Conservation (phyloP, 2,797 vertebrate species). For the Octomys mimax region DNA sequence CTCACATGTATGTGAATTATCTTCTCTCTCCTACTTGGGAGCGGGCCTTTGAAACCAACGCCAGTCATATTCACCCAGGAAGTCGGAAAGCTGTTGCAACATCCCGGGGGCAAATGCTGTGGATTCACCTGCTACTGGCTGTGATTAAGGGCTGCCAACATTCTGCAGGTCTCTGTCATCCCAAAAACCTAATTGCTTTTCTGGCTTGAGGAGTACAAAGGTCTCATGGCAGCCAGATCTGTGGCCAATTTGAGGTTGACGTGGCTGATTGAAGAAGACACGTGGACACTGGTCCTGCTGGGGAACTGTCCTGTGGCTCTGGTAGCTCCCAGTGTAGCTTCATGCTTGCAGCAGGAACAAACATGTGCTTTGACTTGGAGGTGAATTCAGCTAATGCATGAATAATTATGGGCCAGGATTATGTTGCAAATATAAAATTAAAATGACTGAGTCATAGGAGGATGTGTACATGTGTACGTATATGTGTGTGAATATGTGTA, state of each 20-base stretch:
- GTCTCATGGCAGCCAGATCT: background rate
- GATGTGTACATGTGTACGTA: background rate
- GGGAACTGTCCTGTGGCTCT: background rate
- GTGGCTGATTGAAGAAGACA: conserved; percentile 11
- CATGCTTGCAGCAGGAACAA: background rate
- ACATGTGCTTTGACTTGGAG: background rate
- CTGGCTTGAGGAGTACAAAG: conserved; percentile 12
- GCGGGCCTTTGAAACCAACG: conserved; percentile 15
- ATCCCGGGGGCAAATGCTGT: conserved; percentile 58
- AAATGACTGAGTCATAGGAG: background rate
- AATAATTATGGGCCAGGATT: background rate
- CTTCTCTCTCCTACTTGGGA: conserved; percentile 41
- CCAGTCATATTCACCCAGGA: conserved; percentile 73
- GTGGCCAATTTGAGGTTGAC: background rate
- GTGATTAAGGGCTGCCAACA: conserved; percentile 21
- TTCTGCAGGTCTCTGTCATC: background rate
- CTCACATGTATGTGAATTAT: conserved; percentile 4
- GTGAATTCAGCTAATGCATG: background rate
- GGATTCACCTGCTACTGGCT: conserved; percentile 63
- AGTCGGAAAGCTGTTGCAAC: conserved; percentile 52
- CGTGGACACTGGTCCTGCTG: background rate
- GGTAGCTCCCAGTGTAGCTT: no score
- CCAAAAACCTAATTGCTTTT: conserved; percentile 32
- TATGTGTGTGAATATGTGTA: no score
- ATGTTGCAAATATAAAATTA: conserved; percentile 12